Conservation (phyloP, 2,888 invertebrate genomes). For the Timema cristinae region DNA sequence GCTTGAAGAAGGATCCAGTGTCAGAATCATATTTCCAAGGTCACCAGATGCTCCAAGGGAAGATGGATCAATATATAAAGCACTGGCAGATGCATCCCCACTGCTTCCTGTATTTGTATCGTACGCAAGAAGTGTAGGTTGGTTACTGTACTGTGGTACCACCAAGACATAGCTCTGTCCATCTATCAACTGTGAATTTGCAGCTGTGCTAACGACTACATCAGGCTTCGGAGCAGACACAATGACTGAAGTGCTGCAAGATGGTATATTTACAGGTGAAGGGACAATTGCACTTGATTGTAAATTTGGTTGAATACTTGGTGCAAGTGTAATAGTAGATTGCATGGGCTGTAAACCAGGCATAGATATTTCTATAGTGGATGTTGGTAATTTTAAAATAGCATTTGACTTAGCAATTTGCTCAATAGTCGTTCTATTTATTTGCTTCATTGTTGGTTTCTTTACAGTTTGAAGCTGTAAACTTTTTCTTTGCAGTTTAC, state of each 20-base stretch:
- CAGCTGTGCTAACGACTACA: background rate
- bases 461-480: slow-evolving; percentile 15
- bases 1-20: slow-evolving; percentile 23
- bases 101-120: slow-evolving; percentile 41
- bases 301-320: background rate
- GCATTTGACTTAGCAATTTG: slow-evolving; percentile 32
- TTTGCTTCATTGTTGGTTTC: slow-evolving; percentile 33
- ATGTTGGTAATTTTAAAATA: background rate
- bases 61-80: slow-evolving; percentile 47
- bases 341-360: slow-evolving; percentile 20
- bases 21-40: slow-evolving; percentile 46
- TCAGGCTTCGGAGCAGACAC: background rate
- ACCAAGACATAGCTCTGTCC: slow-evolving; percentile 65
- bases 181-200: slow-evolving; percentile 25
- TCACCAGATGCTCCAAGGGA: slow-evolving; percentile 46
- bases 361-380: slow-evolving; percentile 7
- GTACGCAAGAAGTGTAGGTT: slow-evolving; percentile 52
- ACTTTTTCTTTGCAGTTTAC: too few species aligned
- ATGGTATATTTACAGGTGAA: slow-evolving; percentile 7
- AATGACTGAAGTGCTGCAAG: background rate
- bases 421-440: slow-evolving; percentile 27
- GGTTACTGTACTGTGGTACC: slow-evolving; percentile 56
- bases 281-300: background rate
- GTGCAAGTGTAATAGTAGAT: slow-evolving; percentile 13
- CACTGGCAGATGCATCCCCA: slow-evolving; percentile 8